These are phyloP conservation scores for Hylia prasina DNA, from an alignment of 2,113 vertebrate species.

Conservation along the genomic window DNA sequence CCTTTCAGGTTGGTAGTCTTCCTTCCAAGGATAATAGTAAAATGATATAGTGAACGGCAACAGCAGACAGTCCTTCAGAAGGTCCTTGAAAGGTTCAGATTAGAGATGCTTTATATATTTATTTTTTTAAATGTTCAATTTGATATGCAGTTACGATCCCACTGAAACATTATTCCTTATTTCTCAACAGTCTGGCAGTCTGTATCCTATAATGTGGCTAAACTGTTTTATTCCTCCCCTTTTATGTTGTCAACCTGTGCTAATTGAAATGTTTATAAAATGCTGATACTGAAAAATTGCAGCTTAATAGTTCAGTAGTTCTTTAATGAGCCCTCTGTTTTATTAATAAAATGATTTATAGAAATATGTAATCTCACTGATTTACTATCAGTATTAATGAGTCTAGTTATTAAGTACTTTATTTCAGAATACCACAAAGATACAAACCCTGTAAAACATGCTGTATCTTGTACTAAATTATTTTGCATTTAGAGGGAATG, in stretches of 20 bases:
- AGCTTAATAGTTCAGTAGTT: conserved; percentile 58
- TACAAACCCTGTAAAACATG: conserved; percentile 27
- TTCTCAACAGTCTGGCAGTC: not conserved
- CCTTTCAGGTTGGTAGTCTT: conserved; percentile 12
- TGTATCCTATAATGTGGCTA: not conserved
- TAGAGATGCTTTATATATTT: not conserved
- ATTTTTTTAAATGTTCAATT: not conserved
- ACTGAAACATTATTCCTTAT: not conserved
- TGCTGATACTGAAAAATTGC: conserved; percentile 61
- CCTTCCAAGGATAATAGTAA: conserved; percentile 5
- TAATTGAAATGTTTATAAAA: conserved; percentile 75
- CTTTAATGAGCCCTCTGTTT: conserved; percentile 67
- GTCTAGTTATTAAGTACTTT: conserved; percentile 61
- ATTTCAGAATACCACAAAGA: conserved; percentile 59
- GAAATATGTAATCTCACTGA: conserved; percentile 73
- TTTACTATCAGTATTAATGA: conserved; percentile 72
- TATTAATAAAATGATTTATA: conserved; percentile 76
- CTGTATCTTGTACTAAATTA: conserved; percentile 33
- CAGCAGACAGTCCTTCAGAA: not conserved
- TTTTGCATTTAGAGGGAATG: not conserved
- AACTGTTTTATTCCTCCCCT: not conserved
- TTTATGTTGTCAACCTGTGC: conserved; percentile 26
- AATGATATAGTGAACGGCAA: not conserved
- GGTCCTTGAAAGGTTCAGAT: not conserved
- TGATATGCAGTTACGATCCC: not conserved